Conservation (phyloP, 2,113 vertebrate genomes). For the Dasyurus viverrinus region DNA sequence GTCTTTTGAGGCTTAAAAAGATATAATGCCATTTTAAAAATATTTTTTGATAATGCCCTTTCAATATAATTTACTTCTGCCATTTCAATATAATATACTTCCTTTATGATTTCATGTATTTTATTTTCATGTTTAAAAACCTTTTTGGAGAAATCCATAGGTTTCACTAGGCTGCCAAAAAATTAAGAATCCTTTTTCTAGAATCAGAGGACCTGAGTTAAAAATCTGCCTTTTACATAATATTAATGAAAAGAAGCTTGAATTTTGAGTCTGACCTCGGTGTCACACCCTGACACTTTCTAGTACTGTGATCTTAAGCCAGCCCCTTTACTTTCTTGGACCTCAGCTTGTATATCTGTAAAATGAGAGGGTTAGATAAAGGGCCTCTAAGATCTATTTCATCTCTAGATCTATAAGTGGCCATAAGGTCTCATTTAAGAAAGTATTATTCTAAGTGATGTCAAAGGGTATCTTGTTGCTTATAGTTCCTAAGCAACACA, state of each 20-base stretch:
- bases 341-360: neutral
- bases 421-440: neutral
- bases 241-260: neutral
- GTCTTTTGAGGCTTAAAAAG: too few species aligned
- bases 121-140: neutral
- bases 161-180: neutral
- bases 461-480: slow-evolving; percentile 17
- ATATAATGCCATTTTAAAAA: neutral
- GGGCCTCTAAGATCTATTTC: neutral
- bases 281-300: slow-evolving; percentile 1
- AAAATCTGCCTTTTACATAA: neutral
- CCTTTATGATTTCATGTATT: neutral
- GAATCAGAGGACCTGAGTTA: neutral
- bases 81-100: neutral
- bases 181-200: neutral
- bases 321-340: neutral
- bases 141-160: neutral
- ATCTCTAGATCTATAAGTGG: neutral
- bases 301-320: neutral
- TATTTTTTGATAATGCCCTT: neutral
- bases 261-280: neutral
- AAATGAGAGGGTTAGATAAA: neutral
- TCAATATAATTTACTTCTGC: neutral
- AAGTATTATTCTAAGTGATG: slow-evolving; percentile 12
- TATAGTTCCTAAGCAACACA: slow-evolving; percentile 3